Evolutionary conservation across 2,797 vertebrate species (phyloP).

Genomic region (Etheostoma nigrum): DNA sequence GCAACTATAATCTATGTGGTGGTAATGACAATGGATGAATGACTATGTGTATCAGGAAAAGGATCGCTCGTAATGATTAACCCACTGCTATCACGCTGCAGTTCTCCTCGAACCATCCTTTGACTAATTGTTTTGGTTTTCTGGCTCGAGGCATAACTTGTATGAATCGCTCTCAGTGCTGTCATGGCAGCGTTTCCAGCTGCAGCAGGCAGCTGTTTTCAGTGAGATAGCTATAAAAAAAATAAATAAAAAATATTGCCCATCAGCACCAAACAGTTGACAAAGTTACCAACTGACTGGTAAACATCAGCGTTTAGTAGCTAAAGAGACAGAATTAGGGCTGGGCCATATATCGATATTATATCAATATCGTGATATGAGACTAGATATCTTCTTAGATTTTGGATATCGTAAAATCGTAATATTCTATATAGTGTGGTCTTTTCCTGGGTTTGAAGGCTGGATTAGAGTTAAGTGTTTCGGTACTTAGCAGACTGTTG

Average conservation of each 20-base stretch:
- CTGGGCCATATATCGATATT: too few relatives aligned
- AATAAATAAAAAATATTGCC: too few relatives aligned
- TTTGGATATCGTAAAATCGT: too few relatives aligned
- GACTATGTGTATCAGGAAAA: neutral
- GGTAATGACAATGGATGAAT: neutral
- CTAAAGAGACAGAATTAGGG: neutral
- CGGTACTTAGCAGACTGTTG: too few relatives aligned
- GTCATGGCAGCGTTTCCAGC: neutral
- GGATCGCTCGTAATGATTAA: neutral
- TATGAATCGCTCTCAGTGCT: neutral
- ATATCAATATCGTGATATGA: too few relatives aligned
- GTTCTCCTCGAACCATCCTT: neutral
- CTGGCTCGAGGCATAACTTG: neutral
- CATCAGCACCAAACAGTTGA: neutral
- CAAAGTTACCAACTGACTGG: neutral
- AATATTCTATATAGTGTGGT: too few relatives aligned
- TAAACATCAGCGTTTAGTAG: neutral
- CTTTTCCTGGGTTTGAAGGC: too few relatives aligned
- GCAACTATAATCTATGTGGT: neutral
- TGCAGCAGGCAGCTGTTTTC: slow-evolving; percentile 1
- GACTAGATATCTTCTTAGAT: too few relatives aligned
- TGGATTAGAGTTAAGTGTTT: too few relatives aligned
- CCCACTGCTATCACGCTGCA: neutral
- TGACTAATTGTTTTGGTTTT: neutral
- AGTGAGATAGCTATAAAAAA: too few relatives aligned